These are phyloP conservation scores for Calyptommatus sinebrachiatus DNA, from an alignment of 2,113 vertebrate species.

Conservation along the genomic window DNA sequence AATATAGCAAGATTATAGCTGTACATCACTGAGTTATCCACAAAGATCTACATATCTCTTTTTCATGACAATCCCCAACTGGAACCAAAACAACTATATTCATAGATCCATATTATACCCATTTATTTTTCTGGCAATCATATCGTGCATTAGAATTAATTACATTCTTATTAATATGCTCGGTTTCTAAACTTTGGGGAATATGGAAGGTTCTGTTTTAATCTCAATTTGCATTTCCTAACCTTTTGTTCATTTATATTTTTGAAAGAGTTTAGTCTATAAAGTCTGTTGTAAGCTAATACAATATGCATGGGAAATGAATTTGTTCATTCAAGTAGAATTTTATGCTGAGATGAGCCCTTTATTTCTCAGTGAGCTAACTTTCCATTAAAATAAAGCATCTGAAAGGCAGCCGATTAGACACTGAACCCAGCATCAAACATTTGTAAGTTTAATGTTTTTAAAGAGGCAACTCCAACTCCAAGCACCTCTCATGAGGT, in stretches of 20 bases:
- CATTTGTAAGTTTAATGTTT: slow-evolving; percentile 25
- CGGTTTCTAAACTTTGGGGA: slow-evolving; percentile 43
- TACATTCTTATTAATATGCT: slow-evolving; percentile 45
- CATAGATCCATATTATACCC: slow-evolving; percentile 9
- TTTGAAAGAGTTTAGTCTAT: slow-evolving; percentile 51
- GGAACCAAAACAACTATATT: slow-evolving; percentile 36
- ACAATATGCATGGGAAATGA: slow-evolving; percentile 55
- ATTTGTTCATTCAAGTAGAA: slow-evolving; percentile 63
- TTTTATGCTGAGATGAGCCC: slow-evolving; percentile 57
- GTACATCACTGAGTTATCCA: slow-evolving; percentile 5
- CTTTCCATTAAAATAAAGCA: slow-evolving; percentile 53
- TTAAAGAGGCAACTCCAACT: background rate
- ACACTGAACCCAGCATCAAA: slow-evolving; percentile 38
- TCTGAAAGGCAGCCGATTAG: slow-evolving; percentile 48
- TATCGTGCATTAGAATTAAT: slow-evolving; percentile 46
- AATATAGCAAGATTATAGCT: background rate
- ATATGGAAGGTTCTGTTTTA: slow-evolving; percentile 44
- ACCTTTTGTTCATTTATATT: slow-evolving; percentile 45
- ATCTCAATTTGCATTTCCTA: slow-evolving; percentile 51
- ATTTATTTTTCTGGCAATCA: slow-evolving; percentile 40
- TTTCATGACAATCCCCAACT: slow-evolving; percentile 13
- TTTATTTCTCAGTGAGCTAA: slow-evolving; percentile 57
- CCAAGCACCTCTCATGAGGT: background rate
- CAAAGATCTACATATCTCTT: slow-evolving; percentile 34
- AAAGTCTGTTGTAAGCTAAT: slow-evolving; percentile 50